Conservation (phyloP, 2,113 vertebrate genomes). For the Loxodonta africana region DNA sequence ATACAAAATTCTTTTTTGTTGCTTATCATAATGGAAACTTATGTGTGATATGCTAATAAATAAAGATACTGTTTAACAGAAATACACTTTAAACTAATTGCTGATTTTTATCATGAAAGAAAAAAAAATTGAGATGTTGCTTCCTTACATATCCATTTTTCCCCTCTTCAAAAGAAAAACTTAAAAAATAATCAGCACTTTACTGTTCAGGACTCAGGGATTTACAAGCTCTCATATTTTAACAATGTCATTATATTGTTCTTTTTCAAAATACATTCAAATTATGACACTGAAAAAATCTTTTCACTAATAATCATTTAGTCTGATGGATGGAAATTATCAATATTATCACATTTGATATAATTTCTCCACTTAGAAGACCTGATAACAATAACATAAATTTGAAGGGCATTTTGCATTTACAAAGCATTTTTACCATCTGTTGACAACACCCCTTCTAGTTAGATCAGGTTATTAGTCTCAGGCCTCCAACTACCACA, state of each 20-base stretch:
- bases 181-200: neutral
- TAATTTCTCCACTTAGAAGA: neutral
- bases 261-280: neutral
- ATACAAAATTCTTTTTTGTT: neutral
- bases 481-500: neutral
- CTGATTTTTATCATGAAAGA: neutral
- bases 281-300: neutral
- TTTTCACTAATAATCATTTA: constrained; percentile 1
- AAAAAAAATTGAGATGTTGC: constrained; percentile 36
- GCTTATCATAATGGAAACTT: neutral
- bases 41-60: neutral
- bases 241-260: neutral
- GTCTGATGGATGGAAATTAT: neutral
- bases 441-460: neutral
- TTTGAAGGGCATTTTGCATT: neutral
- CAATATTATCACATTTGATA: neutral
- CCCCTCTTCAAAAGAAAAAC: neutral
- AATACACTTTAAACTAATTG: constrained; percentile 10
- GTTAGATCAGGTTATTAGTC: neutral
- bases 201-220: neutral
- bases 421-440: neutral
- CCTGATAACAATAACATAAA: neutral
- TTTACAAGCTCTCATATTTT: neutral
- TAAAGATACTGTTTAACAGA: neutral
- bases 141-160: neutral